phyloP scores from a whole-genome alignment of 1,140 invertebrate species.

The Mylabris phalerata region DNA sequence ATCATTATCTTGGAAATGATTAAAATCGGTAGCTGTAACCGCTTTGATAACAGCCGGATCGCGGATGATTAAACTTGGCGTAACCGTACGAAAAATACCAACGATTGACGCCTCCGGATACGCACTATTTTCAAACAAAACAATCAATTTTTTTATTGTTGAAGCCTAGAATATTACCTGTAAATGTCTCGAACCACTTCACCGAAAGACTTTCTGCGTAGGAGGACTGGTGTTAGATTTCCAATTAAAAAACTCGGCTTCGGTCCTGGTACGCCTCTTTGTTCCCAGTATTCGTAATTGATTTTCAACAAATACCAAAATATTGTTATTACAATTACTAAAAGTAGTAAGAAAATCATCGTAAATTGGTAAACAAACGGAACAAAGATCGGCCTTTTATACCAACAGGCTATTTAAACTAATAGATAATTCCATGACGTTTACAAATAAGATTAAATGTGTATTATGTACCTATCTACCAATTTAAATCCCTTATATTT shows the following conservation, averaged over 20 bases:
- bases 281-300: conserved; percentile 28
- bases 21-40: conserved; percentile 38
- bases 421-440: no score
- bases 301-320: conserved; percentile 4
- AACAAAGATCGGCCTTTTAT: no score
- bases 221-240: conserved; percentile 28
- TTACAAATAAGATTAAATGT: no score
- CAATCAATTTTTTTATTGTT: no score
- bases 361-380: no score
- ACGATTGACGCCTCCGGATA: background rate
- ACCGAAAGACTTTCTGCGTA: conserved; percentile 4
- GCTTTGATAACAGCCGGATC: conserved; percentile 40
- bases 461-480: no score
- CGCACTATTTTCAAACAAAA: background rate
- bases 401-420: no score
- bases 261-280: conserved; percentile 28
- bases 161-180: conserved; percentile 13
- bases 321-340: background rate
- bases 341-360: background rate
- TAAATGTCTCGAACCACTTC: conserved; percentile 17
- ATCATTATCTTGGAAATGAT: conserved; percentile 31
- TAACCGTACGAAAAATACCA: background rate
- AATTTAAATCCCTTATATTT: no score
- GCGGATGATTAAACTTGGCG: conserved; percentile 33
- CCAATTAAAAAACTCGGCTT: conserved; percentile 29